Base-by-base conservation (phyloP, 2,113 vertebrate species). In the Microcebus lehilahytsara region DNA sequence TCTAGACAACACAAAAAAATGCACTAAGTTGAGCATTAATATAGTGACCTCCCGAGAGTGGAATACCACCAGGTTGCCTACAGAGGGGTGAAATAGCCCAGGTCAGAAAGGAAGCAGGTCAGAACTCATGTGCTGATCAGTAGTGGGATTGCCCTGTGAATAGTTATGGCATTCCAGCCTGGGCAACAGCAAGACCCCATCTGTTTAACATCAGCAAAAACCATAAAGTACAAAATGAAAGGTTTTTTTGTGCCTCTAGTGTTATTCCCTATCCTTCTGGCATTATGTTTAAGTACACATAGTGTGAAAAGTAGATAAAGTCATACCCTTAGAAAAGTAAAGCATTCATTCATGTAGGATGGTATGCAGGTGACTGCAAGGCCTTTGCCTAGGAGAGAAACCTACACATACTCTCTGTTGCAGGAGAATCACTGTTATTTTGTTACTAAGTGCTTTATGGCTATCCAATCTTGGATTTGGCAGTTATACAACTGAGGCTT, bases 291-390 rank as follows among this genome's bases (percentile, higher is more conserved):
- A 69, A 64, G 22, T 56, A 89, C 17, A 72, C 22, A 72, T 85
- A 80, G 74, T 62, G 46, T 78, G 40, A 62, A 67, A 81, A 9
- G 10, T 71, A 71, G 69, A 58, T 75, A 72, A 80, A 77, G 62
- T 88, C 42, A 30, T 85, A 94, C 51, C 30, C 80, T 92, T 84
- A 81, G 83, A 81, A 95, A 90, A 32, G 56, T 66, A 78, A 96
- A 69, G 23, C 10, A 77, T 72, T 75, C 40, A 62, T 95, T 95
- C 46, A 56, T 95, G 93, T 37, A 56, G 12, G 34, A 49, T 85
- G 22, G 58, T 79, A 49, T 91, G 7, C 74, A 83, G 69, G 46
- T 58, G 34, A 95, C 64, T 78, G 5, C 9, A 66, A 75, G 69
- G 46, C 23, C 51, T 97, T 77, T 96, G 27, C 74, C 19, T 83